These are phyloP conservation scores for Pteronotus mesoamericanus DNA, from an alignment of 2,797 vertebrate genomes.

Conservation along the genomic window DNA sequence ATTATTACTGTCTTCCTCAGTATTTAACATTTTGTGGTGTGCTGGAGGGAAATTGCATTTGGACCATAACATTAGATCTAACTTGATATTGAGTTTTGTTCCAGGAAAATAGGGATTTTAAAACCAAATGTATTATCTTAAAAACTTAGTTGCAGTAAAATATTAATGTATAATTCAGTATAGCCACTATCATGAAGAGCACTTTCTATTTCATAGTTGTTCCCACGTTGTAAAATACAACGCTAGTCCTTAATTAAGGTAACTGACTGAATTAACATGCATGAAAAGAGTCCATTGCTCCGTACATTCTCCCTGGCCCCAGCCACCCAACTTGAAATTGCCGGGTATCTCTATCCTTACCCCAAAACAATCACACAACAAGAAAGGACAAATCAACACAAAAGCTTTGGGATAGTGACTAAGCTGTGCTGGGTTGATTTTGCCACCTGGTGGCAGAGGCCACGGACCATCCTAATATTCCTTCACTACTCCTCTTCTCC, in stretches of 20 bases:
- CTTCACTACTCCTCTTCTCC: background rate
- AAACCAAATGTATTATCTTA: slow-evolving; percentile 53
- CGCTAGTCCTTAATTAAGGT: background rate
- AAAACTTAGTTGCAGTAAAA: slow-evolving; percentile 46
- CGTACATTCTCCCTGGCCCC: background rate
- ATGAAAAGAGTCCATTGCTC: background rate
- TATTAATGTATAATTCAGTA: background rate
- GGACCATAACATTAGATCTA: slow-evolving; percentile 30
- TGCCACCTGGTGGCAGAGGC: background rate
- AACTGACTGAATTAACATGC: slow-evolving; percentile 12
- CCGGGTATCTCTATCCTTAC: background rate
- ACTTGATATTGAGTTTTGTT: slow-evolving; percentile 29
- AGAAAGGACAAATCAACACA: background rate
- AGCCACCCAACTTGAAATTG: background rate
- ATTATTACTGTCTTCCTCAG: slow-evolving; percentile 43
- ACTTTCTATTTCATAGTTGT: slow-evolving; percentile 27
- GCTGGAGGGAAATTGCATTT: slow-evolving; percentile 48
- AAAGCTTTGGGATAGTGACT: background rate
- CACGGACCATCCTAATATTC: background rate
- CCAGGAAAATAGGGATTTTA: slow-evolving; percentile 47
- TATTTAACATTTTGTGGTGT: slow-evolving; percentile 61
- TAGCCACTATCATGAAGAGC: background rate
- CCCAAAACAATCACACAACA: background rate
- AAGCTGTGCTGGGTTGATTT: background rate
- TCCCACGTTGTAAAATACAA: background rate